phyloP scores from a whole-genome alignment of 2,113 vertebrate species.

The Mirounga angustirostris region DNA sequence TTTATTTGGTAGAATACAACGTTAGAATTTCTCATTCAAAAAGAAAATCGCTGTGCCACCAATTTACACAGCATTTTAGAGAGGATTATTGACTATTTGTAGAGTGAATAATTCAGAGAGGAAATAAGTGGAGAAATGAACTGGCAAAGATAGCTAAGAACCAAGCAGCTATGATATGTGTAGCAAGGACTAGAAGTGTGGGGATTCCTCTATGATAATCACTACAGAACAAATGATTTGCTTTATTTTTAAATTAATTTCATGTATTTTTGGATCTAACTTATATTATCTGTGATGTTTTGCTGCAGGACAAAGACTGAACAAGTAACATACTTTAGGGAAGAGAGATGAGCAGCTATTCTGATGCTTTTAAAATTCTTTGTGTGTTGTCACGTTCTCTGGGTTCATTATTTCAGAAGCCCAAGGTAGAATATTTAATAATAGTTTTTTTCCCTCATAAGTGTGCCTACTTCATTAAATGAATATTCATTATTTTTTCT shows the following conservation, averaged over 20 bases:
- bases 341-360: slow-evolving; percentile 17
- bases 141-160: neutral
- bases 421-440: neutral
- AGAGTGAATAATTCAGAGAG: neutral
- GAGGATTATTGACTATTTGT: neutral
- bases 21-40: neutral
- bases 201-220: neutral
- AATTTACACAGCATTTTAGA: neutral
- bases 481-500: neutral
- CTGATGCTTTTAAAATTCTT: neutral
- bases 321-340: neutral
- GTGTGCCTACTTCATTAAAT: neutral
- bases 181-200: neutral
- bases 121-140: neutral
- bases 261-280: neutral
- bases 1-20: neutral
- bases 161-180: neutral
- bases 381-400: neutral
- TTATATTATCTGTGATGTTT: slow-evolving; percentile 19
- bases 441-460: neutral
- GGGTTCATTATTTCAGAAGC: neutral
- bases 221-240: neutral
- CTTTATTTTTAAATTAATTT: neutral
- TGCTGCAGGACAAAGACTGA: slow-evolving; percentile 20
- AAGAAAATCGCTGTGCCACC: neutral